Evolutionary conservation across 2,113 vertebrate species (phyloP), one percentile per base, ranked within the genome.

Genomic region (Apodemus sylvaticus): DNA sequence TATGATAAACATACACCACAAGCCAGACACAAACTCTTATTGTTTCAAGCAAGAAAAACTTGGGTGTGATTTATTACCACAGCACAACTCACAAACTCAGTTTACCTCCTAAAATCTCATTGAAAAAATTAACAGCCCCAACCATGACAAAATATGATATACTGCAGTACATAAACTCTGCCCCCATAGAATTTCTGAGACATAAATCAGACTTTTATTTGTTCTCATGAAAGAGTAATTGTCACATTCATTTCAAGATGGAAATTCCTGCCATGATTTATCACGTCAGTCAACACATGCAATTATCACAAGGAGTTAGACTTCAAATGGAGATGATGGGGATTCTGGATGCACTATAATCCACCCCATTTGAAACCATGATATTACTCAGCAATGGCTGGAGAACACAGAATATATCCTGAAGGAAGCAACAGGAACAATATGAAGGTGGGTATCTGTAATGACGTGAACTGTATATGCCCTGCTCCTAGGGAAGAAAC

Each of bases 371-470:
- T 62, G 48, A 77, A 55, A 12, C 5, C 7, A 60, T 1, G 22
- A 26, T 14, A 0, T 14, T 31, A 2, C 24, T 60, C 11, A n/a
- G 36, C 24, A 51, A n/a, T 58, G n/a, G 31, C 0, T 26, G 5
- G 14, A 51, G 36, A 82, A 51, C 51, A 10, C 31, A 29, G n/a
- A 34, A 60, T 0, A 64, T 3, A 22, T 26, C 1, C 58, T 20
- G 68, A 70, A n/a, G 22, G n/a, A 77, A 13, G 66, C 70, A 34
- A 77, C 31, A 22, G 9, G 53, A n/a, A 17, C 36, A 39, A 11
- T 7, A 22, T 39, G 3, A 19, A 39, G 42, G 39, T 2, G 29
- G 53, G 1, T 19, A 5, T 77, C 39, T 36, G 24, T 11, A 22
- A 53, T 26, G 22, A 55, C 29, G 51, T 31, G 26, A 58, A 34